Percentiles rank a stretch among this genome's conserved stretches.
phyloP scores from a whole-genome alignment of 2,888 invertebrate species.

The Entomobrya proxima region DNA sequence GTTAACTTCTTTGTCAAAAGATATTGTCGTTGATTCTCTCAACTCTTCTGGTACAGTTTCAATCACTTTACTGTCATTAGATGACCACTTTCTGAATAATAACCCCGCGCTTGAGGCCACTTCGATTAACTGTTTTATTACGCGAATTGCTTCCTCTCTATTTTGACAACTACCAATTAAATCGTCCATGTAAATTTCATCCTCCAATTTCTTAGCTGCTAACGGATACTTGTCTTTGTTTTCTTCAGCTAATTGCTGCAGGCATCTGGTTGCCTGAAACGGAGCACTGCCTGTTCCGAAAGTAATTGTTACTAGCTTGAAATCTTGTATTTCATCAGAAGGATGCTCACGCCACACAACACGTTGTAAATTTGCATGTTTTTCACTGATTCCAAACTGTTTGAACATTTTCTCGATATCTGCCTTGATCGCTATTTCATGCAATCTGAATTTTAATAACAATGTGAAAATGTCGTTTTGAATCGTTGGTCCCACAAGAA shows the following conservation, averaged over 20 bases:
- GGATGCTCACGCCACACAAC: conserved; percentile 76
- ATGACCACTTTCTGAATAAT: neutral
- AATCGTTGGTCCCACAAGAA: conserved; percentile 76
- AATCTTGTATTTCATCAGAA: conserved; percentile 64
- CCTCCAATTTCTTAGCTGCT: neutral
- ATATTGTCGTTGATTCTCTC: neutral
- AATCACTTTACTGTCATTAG: neutral
- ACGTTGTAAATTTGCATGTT: conserved; percentile 75
- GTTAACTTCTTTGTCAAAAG: neutral
- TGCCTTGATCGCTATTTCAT: conserved; percentile 76
- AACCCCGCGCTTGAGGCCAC: neutral
- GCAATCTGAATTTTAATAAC: conserved; percentile 75
- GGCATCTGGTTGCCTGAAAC: conserved; percentile 74
- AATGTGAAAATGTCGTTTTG: conserved; percentile 76
- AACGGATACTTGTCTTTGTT: neutral
- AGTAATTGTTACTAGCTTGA: conserved; percentile 75
- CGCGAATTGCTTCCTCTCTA: neutral
- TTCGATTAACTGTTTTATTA: neutral
- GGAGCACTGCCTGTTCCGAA: conserved; percentile 76
- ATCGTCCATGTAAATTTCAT: neutral
- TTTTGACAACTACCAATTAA: neutral
- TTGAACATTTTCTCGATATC: conserved; percentile 77
- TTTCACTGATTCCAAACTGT: conserved; percentile 74
- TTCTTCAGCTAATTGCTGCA: neutral
- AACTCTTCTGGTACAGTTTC: neutral